Percentiles rank a stretch among this genome's conserved stretches.
phyloP scores from a whole-genome alignment of 2,113 vertebrate species.

The Brienomyrus longianalis region DNA sequence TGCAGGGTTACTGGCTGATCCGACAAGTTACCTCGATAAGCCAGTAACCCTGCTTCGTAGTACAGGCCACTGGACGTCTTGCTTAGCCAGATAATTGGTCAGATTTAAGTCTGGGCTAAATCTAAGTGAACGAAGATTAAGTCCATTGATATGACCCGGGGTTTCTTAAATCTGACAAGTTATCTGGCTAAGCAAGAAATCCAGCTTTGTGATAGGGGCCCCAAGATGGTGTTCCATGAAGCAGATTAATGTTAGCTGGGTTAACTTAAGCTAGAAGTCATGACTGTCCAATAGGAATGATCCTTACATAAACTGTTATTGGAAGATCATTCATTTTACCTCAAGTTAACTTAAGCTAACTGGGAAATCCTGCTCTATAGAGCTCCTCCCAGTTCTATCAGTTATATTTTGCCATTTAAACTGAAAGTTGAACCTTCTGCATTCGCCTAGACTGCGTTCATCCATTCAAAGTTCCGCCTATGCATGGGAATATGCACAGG shows the following conservation, averaged over 20 bases:
- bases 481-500: neutral
- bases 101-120: neutral
- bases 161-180: neutral
- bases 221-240: neutral
- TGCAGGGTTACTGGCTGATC: no score
- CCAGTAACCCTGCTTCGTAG: no score
- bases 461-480: neutral
- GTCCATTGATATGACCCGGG: neutral
- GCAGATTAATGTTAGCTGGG: neutral
- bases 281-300: neutral
- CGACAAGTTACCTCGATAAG: no score
- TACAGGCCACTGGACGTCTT: no score
- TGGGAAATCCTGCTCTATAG: neutral
- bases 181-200: neutral
- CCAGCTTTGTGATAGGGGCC: neutral
- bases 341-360: neutral
- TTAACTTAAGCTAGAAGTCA: neutral
- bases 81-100: neutral
- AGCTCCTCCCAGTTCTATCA: neutral
- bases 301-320: neutral
- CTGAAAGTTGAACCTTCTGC: neutral
- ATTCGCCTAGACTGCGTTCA: neutral
- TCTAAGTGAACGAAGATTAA: neutral
- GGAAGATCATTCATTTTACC: no score
- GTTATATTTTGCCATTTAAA: neutral